phyloP scores from a whole-genome alignment of 2,113 vertebrate genomes.

The Uria lomvia region DNA sequence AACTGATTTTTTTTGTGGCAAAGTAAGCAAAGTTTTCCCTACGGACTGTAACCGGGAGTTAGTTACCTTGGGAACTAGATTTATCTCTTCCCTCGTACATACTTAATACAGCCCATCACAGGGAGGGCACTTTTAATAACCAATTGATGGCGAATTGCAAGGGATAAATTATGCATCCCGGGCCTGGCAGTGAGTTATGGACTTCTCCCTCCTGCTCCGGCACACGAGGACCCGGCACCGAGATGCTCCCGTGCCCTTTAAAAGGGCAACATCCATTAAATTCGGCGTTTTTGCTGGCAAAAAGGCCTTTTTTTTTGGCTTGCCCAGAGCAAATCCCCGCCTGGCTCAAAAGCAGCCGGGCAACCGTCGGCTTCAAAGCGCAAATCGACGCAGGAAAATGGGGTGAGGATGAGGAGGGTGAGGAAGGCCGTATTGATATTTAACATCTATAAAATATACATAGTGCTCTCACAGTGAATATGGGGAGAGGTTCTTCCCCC shows the following conservation, averaged over 20 bases:
- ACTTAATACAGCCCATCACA: conserved; percentile 65
- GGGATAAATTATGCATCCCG: conserved; percentile 76
- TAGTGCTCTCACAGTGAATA: background rate
- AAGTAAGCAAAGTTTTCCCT: conserved; percentile 15
- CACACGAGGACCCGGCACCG: background rate
- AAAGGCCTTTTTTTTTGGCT: background rate
- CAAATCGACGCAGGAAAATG: background rate
- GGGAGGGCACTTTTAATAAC: conserved; percentile 78
- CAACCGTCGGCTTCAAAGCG: background rate
- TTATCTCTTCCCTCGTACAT: conserved; percentile 58
- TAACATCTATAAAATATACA: conserved; percentile 9
- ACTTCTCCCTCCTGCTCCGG: conserved; percentile 22
- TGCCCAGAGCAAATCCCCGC: background rate
- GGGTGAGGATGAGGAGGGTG: background rate
- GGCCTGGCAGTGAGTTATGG: conserved; percentile 66
- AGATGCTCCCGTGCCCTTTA: background rate
- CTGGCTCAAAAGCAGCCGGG: background rate
- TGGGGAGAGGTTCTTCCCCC: background rate
- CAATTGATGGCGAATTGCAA: conserved; percentile 77
- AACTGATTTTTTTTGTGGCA: background rate
- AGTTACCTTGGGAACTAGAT: conserved; percentile 77
- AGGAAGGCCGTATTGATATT: background rate
- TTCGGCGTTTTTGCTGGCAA: background rate
- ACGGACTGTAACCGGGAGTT: background rate
- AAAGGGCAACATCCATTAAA: background rate